phyloP scores from a whole-genome alignment of 1,140 invertebrate genomes.

The Drosophila varians region DNA sequence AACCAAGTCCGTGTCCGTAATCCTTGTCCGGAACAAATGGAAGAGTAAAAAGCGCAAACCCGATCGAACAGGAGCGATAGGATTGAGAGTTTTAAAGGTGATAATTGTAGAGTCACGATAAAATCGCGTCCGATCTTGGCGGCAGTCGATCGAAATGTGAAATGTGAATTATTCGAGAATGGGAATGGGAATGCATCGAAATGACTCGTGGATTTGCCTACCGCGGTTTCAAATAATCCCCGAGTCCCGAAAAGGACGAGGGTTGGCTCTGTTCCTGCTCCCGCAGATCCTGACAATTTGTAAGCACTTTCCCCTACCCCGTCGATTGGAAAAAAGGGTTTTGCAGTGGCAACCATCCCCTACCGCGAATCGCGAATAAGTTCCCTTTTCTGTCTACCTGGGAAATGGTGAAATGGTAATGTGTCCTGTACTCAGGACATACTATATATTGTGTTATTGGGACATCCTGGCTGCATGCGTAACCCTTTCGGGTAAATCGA shows the following conservation, averaged over 20 bases:
- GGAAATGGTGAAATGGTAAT: slow-evolving; percentile 22
- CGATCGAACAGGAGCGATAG: slow-evolving; percentile 42
- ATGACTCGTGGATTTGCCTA: slow-evolving; percentile 39
- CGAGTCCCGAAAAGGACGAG: neutral
- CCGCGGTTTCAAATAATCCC: neutral
- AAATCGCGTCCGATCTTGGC: slow-evolving; percentile 50
- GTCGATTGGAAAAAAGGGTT: neutral
- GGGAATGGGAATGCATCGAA: slow-evolving; percentile 10
- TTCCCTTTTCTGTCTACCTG: slow-evolving; percentile 55
- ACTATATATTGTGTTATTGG: slow-evolving; percentile 59
- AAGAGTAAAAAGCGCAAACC: slow-evolving; percentile 44
- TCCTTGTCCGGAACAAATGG: neutral
- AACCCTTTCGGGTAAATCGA: slow-evolving; percentile 73
- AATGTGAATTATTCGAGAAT: neutral
- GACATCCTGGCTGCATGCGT: slow-evolving; percentile 52
- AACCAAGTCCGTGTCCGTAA: neutral
- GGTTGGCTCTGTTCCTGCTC: slow-evolving; percentile 3
- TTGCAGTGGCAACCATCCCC: neutral
- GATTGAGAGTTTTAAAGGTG: slow-evolving; percentile 14
- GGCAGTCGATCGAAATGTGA: slow-evolving; percentile 31
- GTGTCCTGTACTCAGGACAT: slow-evolving; percentile 17
- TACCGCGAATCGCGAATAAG: slow-evolving; percentile 3
- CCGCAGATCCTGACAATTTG: neutral
- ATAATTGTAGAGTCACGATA: slow-evolving; percentile 44
- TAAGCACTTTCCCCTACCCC: neutral